These are phyloP conservation scores for Arctopsyche grandis DNA, from an alignment of 1,140 invertebrate species.

Conservation along the genomic window DNA sequence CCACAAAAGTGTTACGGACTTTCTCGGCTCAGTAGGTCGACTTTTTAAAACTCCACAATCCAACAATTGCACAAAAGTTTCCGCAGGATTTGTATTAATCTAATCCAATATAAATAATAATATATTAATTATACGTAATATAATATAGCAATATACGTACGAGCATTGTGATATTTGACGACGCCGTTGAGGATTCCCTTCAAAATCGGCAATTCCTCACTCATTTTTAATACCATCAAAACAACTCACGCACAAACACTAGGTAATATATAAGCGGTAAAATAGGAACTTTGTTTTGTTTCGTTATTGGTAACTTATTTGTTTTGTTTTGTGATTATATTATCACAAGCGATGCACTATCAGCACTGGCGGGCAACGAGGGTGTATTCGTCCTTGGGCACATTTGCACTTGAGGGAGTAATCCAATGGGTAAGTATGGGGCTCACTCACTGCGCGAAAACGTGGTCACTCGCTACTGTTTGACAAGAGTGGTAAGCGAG, in stretches of 20 bases:
- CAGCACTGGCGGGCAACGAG: neutral
- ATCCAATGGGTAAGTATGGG: conserved; percentile 66
- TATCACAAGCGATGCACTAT: neutral
- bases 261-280: neutral
- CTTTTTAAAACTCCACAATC: too few relatives aligned
- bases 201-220: conserved; percentile 86
- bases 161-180: conserved; percentile 89
- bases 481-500: neutral
- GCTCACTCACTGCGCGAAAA: conserved; percentile 53
- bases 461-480: too few relatives aligned
- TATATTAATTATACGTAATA: neutral
- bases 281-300: neutral
- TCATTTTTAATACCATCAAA: conserved; percentile 73
- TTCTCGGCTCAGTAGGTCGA: conserved; percentile 9
- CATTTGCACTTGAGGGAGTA: conserved; percentile 40
- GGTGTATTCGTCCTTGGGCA: neutral
- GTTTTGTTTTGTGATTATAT: too few relatives aligned
- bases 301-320: too few relatives aligned
- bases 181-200: conserved; percentile 89
- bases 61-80: too few relatives aligned
- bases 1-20: conserved; percentile 3
- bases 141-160: conserved; percentile 74
- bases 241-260: conserved; percentile 46
- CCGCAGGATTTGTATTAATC: too few relatives aligned
- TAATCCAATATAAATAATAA: too few relatives aligned